Evolutionary conservation across 1,140 invertebrate species (phyloP).

Genomic region (Drosophila azteca): DNA sequence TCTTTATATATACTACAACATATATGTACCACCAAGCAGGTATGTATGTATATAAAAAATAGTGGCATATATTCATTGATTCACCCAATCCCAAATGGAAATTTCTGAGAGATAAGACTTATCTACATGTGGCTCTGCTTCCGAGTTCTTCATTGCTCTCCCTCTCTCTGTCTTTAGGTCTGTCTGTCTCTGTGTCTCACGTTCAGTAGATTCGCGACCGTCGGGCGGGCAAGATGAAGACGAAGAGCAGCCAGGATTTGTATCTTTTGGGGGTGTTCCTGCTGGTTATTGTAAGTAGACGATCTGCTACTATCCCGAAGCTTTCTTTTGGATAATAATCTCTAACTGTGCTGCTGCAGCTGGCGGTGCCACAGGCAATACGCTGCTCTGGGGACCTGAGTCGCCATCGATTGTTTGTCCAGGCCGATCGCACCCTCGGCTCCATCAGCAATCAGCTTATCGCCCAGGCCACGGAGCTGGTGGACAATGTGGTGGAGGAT

Average conservation of each 20-base stretch:
- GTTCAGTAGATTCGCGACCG: constrained; percentile 50
- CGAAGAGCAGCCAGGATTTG: constrained; percentile 11
- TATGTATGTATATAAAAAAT: not conserved
- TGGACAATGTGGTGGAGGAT: constrained; percentile 62
- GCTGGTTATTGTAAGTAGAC: constrained; percentile 6
- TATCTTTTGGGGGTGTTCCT: not conserved
- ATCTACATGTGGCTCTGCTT: constrained; percentile 27
- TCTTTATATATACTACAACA: constrained; percentile 1
- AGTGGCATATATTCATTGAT: constrained; percentile 15
- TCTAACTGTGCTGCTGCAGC: not conserved
- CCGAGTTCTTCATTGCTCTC: constrained; percentile 10
- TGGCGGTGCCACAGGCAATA: not conserved
- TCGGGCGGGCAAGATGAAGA: constrained; percentile 35
- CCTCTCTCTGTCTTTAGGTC: no score
- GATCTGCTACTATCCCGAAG: not conserved
- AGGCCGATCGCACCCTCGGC: constrained; percentile 52
- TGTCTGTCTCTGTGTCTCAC: not conserved
- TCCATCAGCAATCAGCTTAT: constrained; percentile 46
- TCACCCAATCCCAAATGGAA: constrained; percentile 18
- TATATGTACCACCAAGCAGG: no score
- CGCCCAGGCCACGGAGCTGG: constrained; percentile 51
- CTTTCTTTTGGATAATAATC: not conserved
- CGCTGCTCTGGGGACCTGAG: constrained; percentile 43
- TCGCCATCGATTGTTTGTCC: constrained; percentile 43
- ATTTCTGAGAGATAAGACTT: constrained; percentile 41